These are phyloP conservation scores for Sterrhoptilus dennistouni DNA, from an alignment of 2,113 vertebrate species.

Conservation along the genomic window DNA sequence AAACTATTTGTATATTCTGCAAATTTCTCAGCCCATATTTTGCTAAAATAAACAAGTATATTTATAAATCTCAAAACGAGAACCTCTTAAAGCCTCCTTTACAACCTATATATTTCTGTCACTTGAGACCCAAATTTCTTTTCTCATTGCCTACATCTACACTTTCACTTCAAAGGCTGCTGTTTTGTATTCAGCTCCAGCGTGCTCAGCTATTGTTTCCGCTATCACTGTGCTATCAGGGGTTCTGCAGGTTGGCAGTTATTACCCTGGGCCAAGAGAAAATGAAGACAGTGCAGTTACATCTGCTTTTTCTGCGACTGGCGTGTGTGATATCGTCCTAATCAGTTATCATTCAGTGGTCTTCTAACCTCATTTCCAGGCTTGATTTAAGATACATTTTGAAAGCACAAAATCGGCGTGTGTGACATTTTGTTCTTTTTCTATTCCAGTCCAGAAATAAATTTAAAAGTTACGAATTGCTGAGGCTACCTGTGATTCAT, in stretches of 20 bases:
- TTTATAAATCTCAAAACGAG: background rate
- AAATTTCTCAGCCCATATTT: background rate
- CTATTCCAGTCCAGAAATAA: background rate
- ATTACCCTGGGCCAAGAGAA: background rate
- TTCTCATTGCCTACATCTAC: background rate
- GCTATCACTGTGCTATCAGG: background rate
- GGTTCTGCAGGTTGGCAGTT: conserved; percentile 27
- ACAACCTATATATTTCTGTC: background rate
- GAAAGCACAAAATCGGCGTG: conserved; percentile 1
- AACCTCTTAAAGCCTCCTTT: background rate
- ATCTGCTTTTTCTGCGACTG: background rate
- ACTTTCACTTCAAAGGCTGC: background rate
- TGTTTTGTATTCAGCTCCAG: conserved; percentile 5
- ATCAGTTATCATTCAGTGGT: conserved; percentile 21
- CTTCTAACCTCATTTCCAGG: conserved; percentile 2
- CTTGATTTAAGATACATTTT: conserved; percentile 27
- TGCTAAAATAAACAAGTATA: background rate
- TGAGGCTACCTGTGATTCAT: conserved; percentile 15
- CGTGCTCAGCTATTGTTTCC: background rate
- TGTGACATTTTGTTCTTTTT: conserved; percentile 4
- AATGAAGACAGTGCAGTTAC: conserved; percentile 58
- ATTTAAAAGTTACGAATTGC: conserved; percentile 25
- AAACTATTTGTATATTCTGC: background rate
- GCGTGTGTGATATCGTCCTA: background rate
- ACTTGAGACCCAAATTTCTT: background rate